Percentiles rank a stretch among this genome's conserved stretches.
Conservation (phyloP, 53 echinoderm and acorn worm genomes). For the Glandiceps talaboti region DNA sequence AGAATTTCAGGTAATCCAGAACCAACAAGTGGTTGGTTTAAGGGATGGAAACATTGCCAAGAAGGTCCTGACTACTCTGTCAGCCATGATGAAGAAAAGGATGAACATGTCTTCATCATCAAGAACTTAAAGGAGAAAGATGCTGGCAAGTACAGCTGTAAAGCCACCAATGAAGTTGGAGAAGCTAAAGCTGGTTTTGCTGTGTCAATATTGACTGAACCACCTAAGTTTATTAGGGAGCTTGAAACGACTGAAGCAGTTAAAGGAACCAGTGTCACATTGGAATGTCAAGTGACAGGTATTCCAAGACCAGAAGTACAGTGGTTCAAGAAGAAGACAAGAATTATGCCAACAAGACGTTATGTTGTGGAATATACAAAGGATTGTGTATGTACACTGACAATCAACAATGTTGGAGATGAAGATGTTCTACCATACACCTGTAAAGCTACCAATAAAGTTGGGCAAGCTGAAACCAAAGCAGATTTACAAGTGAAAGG, state of each 20-base stretch:
- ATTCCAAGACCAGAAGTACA: conserved; percentile 29
- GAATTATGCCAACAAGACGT: conserved; percentile 29
- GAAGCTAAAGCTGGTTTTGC: conserved; percentile 26
- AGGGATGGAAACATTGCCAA: conserved; percentile 50
- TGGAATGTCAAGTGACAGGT: conserved; percentile 38
- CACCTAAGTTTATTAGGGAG: not conserved
- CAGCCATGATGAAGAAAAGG: conserved; percentile 41
- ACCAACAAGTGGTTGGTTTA: conserved; percentile 58
- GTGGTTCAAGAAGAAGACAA: conserved; percentile 39
- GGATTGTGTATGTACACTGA: conserved; percentile 38
- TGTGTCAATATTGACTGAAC: not conserved
- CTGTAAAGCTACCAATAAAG: conserved; percentile 87
- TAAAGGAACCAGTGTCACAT: not conserved
- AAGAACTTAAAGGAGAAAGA: conserved; percentile 54
- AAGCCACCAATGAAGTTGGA: conserved; percentile 53
- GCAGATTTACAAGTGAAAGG: conserved; percentile 72
- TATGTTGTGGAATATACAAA: conserved; percentile 41
- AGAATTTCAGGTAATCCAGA: conserved; percentile 53
- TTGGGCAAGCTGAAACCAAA: conserved; percentile 79
- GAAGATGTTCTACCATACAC: conserved; percentile 84
- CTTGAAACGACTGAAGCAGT: not conserved
- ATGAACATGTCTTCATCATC: conserved; percentile 56
- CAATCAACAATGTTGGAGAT: conserved; percentile 36
- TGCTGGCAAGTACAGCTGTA: conserved; percentile 71
- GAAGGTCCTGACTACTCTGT: conserved; percentile 38